Conservation (phyloP, 1,140 invertebrate genomes). For the Lithobius niger region DNA sequence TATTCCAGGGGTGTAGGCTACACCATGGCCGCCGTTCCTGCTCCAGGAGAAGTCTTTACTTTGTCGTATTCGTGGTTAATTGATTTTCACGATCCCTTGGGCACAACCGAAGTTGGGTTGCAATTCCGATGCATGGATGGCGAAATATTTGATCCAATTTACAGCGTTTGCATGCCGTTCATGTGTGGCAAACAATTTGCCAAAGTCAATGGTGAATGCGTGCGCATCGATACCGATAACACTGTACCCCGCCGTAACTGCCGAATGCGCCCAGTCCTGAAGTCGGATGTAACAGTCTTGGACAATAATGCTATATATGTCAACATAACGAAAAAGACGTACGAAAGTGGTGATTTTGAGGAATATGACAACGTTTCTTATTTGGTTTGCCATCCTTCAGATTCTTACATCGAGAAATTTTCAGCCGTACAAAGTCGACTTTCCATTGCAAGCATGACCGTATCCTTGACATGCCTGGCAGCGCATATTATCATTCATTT, state of each 20-base stretch:
- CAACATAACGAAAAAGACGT: constrained; percentile 15
- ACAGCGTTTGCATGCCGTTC: background rate
- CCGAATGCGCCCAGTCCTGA: background rate
- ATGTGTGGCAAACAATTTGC: background rate
- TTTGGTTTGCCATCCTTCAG: constrained; percentile 16
- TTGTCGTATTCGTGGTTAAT: background rate
- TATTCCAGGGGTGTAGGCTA: background rate
- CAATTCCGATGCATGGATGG: background rate
- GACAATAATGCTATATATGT: constrained; percentile 17
- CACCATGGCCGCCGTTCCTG: background rate
- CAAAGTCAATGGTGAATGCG: background rate
- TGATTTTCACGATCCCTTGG: too few relatives aligned
- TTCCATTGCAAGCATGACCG: constrained; percentile 16
- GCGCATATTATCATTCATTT: constrained; percentile 36
- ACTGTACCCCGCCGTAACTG: background rate
- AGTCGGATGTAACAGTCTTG: constrained; percentile 10
- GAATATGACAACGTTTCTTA: constrained; percentile 13
- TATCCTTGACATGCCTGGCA: constrained; percentile 31
- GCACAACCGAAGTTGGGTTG: background rate
- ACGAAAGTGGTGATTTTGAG: constrained; percentile 20
- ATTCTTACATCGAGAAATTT: background rate
- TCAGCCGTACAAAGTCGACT: background rate
- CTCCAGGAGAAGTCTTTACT: too few relatives aligned
- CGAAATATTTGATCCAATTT: background rate
- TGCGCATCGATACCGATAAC: background rate